These are phyloP conservation scores for Procambarus virginalis DNA, from an alignment of 1,140 invertebrate genomes.

Conservation along the genomic window DNA sequence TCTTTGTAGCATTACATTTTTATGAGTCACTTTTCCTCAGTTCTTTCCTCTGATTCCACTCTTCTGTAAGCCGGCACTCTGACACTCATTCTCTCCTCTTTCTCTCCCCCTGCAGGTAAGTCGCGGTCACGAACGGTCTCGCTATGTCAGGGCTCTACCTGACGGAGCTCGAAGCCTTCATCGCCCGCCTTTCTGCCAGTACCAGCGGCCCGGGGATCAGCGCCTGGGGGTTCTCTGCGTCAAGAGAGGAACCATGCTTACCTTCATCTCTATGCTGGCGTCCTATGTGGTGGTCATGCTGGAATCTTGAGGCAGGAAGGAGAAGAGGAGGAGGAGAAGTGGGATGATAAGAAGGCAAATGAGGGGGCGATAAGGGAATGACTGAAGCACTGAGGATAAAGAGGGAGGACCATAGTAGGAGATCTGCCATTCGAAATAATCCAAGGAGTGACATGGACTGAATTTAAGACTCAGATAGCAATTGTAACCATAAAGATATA, in stretches of 20 bases:
- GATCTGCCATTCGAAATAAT: neutral
- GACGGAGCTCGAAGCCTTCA: neutral
- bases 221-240: slow-evolving; percentile 32
- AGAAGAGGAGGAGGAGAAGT: neutral
- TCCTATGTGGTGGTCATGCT: slow-evolving; percentile 43
- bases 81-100: no score
- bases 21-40: no score
- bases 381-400: neutral
- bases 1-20: no score
- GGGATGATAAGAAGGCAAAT: neutral
- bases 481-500: neutral
- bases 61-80: no score
- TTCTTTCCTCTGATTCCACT: no score
- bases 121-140: neutral
- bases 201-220: neutral
- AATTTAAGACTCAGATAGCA: neutral
- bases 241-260: slow-evolving; percentile 18
- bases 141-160: neutral
- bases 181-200: neutral
- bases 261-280: slow-evolving; percentile 1
- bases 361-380: neutral
- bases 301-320: neutral
- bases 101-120: neutral
- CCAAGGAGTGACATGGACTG: neutral
- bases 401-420: neutral